Base-by-base conservation (phyloP, 92 coral and sea anemone species). In the Porites lobata region DNA sequence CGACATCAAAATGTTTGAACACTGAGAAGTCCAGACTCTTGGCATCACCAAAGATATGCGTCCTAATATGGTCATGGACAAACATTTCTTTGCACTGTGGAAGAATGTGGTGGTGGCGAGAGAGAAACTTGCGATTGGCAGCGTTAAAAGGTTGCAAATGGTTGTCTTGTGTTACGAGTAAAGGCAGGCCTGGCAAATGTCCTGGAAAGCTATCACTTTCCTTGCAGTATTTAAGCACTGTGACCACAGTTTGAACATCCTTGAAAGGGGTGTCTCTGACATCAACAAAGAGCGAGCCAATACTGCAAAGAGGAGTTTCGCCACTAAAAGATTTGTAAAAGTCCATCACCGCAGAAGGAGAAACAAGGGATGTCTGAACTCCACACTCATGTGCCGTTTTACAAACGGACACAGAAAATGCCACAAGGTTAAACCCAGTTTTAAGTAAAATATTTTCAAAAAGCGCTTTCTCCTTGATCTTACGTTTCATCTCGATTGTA, bases 151-250 rank as follows among this genome's bases (percentile, higher is more conserved):
- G 83, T 17, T 86, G 89, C 11, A 96, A 43, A 15, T 61, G 65
- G 13, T 93, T 68, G 77, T 96, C 99, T 69, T 93, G 90, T 1
- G 96, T 96, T 61, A 96, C 69, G 17, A 96, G 90, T 76, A 96
- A 84, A 1, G 99, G 99, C 20, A 94, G 88, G 7, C 95, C 99
- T 15, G 94, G 58, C 21, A 96, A 93, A 20, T 81, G 87, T 58
- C 71, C 77, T 13, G 69, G 61, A 77, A 96, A 96, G 11, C 53
- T 24, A 15, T 71, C 57, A 61, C 88, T 91, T 24, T 66, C 75
- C 24, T 91, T 92, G 82, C 99, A 96, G 83, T 96, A 96, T 53
- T 52, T 65, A 47, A 94, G 91, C 29, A 94, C 82, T 4, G 51
- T 15, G 50, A 77, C 17, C 58, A 92, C 79, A 43, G 38, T 8